Evolutionary conservation across 2,888 invertebrate species (phyloP).

Genomic region (Cephus pygmeus): DNA sequence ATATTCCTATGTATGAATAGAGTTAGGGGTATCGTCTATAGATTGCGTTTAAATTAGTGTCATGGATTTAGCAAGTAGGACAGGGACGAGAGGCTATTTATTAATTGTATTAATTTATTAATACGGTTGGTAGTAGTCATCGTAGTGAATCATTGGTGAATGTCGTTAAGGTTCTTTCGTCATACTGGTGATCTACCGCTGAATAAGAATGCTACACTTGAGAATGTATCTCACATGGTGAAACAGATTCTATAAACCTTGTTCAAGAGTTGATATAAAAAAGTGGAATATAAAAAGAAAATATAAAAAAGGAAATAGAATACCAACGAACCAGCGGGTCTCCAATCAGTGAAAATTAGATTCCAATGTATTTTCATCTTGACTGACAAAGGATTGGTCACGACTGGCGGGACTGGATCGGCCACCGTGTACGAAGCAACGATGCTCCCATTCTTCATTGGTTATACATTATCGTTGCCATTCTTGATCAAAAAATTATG

Average conservation of each 20-base stretch:
- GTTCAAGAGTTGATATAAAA: background rate
- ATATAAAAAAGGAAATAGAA: background rate
- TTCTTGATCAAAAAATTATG: background rate
- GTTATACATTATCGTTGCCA: background rate
- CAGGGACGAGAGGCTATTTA: background rate
- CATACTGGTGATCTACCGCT: background rate
- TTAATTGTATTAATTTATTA: background rate
- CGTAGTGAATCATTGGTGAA: background rate
- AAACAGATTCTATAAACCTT: background rate
- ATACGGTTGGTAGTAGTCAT: background rate
- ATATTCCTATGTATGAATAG: background rate
- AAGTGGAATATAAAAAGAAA: background rate
- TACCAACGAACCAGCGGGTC: slow-evolving; percentile 2
- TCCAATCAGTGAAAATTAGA: slow-evolving; percentile 41
- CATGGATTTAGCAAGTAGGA: background rate
- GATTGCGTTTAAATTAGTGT: background rate
- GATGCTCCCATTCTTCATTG: background rate
- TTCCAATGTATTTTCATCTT: slow-evolving; percentile 48
- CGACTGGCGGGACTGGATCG: slow-evolving; percentile 31
- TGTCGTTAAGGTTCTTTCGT: background rate
- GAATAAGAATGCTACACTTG: background rate
- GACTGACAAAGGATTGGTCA: slow-evolving; percentile 51
- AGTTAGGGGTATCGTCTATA: background rate
- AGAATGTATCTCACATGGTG: background rate
- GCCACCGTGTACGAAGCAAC: slow-evolving; percentile 6